These are phyloP conservation scores for Halcyon badia DNA, from an alignment of 2,797 vertebrate genomes.

Conservation along the genomic window DNA sequence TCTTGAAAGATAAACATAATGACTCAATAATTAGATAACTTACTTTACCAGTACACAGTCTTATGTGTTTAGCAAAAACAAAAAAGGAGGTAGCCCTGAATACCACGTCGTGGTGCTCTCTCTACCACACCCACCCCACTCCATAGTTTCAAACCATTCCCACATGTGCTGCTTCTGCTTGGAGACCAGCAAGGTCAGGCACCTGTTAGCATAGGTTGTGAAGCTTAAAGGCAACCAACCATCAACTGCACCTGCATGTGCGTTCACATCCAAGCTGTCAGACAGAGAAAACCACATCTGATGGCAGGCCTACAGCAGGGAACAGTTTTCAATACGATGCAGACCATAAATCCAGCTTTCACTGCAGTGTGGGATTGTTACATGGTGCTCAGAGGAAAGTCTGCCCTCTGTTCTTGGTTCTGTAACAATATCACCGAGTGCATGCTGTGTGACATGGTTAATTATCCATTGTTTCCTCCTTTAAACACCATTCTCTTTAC, in stretches of 20 bases:
- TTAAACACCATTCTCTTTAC: not conserved
- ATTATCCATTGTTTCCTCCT: constrained; percentile 41
- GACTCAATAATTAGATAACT: not conserved
- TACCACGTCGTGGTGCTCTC: not conserved
- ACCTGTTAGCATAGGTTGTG: not conserved
- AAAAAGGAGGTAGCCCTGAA: not conserved
- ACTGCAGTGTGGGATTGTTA: not conserved
- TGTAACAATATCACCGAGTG: not conserved
- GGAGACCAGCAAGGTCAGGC: not conserved
- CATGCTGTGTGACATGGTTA: constrained; percentile 18
- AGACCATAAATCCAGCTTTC: not conserved
- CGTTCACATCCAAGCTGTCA: not conserved
- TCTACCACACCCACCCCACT: not conserved
- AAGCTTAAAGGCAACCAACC: not conserved
- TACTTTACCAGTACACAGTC: not conserved
- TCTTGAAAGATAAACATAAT: constrained; percentile 41
- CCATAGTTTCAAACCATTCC: not conserved
- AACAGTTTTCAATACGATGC: not conserved
- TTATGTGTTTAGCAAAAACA: not conserved
- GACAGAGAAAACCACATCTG: not conserved
- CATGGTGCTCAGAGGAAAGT: not conserved
- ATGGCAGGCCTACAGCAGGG: not conserved
- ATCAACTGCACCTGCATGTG: not conserved
- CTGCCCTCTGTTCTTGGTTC: not conserved
- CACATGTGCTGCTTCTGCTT: not conserved